Conservation (phyloP, 2,888 invertebrate species). For the Tanypteryx hageni region DNA sequence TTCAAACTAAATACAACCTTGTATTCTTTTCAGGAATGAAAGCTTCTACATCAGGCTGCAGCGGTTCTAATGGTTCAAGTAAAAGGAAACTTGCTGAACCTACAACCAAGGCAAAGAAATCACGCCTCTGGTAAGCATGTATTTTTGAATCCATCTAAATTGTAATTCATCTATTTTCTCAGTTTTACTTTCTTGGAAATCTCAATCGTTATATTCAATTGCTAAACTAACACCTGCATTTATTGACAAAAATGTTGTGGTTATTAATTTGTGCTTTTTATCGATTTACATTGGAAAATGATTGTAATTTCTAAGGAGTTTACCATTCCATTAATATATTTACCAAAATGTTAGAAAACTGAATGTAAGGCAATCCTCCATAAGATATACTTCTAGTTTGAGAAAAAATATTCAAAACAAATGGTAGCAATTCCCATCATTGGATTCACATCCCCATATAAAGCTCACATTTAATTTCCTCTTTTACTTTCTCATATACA, state of each 20-base stretch:
- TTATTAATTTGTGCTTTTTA: neutral
- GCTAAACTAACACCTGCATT: neutral
- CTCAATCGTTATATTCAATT: neutral
- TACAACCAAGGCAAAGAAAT: conserved; percentile 23
- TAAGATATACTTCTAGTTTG: too few species aligned
- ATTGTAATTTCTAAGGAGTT: neutral
- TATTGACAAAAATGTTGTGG: neutral
- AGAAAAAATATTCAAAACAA: too few species aligned
- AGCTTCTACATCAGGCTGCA: conserved; percentile 55
- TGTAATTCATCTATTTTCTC: neutral
- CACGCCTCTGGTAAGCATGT: conserved; percentile 66
- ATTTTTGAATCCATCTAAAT: neutral
- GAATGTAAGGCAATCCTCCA: too few species aligned
- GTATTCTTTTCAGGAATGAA: conserved; percentile 64
- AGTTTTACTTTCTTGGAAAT: too few species aligned
- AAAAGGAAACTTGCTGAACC: conserved; percentile 63
- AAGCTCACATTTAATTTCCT: too few species aligned
- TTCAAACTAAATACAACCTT: too few species aligned
- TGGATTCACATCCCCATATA: too few species aligned
- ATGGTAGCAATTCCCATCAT: too few species aligned
- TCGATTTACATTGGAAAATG: neutral
- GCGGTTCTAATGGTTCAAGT: neutral
- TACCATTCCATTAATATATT: neutral
- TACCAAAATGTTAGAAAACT: too few species aligned
- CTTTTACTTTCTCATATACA: too few species aligned